Evolutionary conservation across 2,113 vertebrate species (phyloP), one percentile per base, ranked within the genome.

Genomic region (Chaetorhynchus papuensis): DNA sequence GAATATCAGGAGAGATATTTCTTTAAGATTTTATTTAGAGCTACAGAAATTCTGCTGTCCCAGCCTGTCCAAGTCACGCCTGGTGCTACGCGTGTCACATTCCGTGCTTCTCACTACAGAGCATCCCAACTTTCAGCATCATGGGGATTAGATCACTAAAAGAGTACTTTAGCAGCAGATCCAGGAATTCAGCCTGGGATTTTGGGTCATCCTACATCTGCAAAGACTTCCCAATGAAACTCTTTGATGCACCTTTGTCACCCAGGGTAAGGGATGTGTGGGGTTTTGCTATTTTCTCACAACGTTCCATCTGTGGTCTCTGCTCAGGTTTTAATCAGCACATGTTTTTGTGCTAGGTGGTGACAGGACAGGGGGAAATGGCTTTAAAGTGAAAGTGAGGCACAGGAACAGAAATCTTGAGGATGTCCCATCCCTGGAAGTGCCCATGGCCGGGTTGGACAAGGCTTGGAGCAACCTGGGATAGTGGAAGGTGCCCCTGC

Each of bases 191-290:
- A 93, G 45, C 60, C 47, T 26, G 31, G 59, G 47, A 79, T 71
- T 93, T 92, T 26, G 87, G 69, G 50, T 94, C 49, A 87, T 74
- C 68, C 53, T 72, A 44, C 69, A 92, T 93, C 69, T 86, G 31
- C 60, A 71, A 86, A 89, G 49, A 47, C 16, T 35, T 91, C 23
- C 77, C 92, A 65, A 13, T 65, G 66, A 57, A 80, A 79, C 27
- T 93, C 94, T 77, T 86, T 24, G 78, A 28, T 60, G 68, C 61
- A 71, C 31, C 45, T 95, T 91, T 64, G 49, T 61, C 54, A 63
- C 13, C 33, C 52, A 54, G 23, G 60, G 14, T 57, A 56, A 76
- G 72, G 35, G 22, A 39, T 17, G 53, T 7, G 52, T 4, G 8
- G 33, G 7, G 12, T 50, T 37, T 33, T 4, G 4, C 9, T 26